Percentiles rank a stretch among this genome's conserved stretches.
Evolutionary conservation across 1,140 invertebrate genomes (phyloP).

Genomic region (Agrypnia vestita): DNA sequence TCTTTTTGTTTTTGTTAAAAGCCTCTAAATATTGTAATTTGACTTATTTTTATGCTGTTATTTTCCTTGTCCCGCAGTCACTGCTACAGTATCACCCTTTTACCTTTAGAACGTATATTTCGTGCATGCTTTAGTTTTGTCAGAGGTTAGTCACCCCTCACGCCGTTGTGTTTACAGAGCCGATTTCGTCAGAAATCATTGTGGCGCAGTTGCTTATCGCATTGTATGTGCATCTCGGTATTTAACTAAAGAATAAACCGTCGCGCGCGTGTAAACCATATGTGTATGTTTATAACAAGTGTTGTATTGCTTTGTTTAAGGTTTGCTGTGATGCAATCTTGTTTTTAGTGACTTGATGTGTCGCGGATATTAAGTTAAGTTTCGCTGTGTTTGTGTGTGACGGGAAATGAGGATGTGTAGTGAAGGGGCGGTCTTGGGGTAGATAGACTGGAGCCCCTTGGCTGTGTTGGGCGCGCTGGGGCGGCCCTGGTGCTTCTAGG

Average conservation of each 20-base stretch:
- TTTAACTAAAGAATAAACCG: not conserved
- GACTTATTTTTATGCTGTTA: too few species aligned
- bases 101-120: not conserved
- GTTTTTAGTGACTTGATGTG: constrained; percentile 20
- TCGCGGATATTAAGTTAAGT: constrained; percentile 61
- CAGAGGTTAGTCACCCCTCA: constrained; percentile 55
- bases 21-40: too few species aligned
- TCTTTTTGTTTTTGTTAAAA: too few species aligned
- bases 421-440: constrained; percentile 60
- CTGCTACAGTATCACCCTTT: too few species aligned
- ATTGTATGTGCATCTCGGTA: constrained; percentile 46
- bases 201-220: constrained; percentile 41
- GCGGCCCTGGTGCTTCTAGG: constrained; percentile 61
- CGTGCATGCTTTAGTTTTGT: constrained; percentile 52
- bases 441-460: constrained; percentile 71
- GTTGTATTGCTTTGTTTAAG: constrained; percentile 27
- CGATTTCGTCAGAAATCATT: constrained; percentile 55
- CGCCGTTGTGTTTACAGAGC: constrained; percentile 51
- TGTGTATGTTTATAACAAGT: constrained; percentile 25
- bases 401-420: constrained; percentile 67
- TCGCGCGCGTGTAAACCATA: constrained; percentile 1
- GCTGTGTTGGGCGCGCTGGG: constrained; percentile 73
- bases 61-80: too few species aligned
- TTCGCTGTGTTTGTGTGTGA: constrained; percentile 63
- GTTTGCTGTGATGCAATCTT: constrained; percentile 16